Base-by-base conservation (phyloP, 2,797 vertebrate genomes). In the Danio kyathit region DNA sequence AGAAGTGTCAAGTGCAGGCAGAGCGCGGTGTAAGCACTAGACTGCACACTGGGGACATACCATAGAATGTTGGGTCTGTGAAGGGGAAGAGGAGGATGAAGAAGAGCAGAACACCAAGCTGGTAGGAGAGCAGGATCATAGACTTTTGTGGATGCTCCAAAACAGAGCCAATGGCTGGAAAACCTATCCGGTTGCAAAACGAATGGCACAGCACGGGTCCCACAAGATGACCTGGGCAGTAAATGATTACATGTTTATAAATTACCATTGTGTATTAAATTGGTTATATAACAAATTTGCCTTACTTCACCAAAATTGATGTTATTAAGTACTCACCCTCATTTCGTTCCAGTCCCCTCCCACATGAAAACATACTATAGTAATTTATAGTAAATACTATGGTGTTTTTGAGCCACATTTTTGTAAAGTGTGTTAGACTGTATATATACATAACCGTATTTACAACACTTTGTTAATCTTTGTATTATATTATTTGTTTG, bases 151-250 rank as follows among this genome's bases (percentile, higher is more conserved):
- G 93, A 82, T 94, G 94, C 16, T 91, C 90, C 84, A 95, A 85
- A 7, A 92, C 93, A 0, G 92, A 92, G 0, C 90, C 90, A 40
- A 96, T 83, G 0, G 94, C 94, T 0, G 94, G 95, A 40, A 96
- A 93, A 5, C 94, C 94, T 86, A 93, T 94, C 82, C 93, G 94
- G 90, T 95, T 96, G 81, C 95, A 96, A 90, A 96, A 96, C 0
- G 94, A 96, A 77, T 95, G 94, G 74, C 94, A 96, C 86, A 96
- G 88, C 40, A 96, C 91, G 0, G 93, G 94, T 49, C 94, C 94
- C 4, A 94, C 89, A 74, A 96, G 84, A 82, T 95, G 95, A 78
- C 94, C 94, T 96, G 74, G 0, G 76, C 16, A 69, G 19, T 51
- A 17, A 84, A 46, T 5, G 29, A 29, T 29, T 29, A 29, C 29